Base-by-base conservation (phyloP, 1,140 invertebrate genomes). In the Microvelia longipes region DNA sequence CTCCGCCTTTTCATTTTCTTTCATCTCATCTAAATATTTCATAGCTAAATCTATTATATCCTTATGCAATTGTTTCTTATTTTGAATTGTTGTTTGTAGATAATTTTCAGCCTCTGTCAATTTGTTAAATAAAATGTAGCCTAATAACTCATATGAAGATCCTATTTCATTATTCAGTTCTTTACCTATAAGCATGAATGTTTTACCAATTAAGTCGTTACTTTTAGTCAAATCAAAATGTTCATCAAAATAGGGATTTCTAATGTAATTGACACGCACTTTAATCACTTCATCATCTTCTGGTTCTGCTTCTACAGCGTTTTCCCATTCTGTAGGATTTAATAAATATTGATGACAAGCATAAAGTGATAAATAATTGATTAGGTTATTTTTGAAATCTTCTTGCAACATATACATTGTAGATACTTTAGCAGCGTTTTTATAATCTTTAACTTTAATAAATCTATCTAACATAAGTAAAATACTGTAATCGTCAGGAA, bases 401-500 rank as follows among this genome's bases (percentile, higher is more conserved):
- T 98, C 95, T 81, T 98, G 93, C 28, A 95, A 78, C 89, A 95
- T 94, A 67, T 93, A 81, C 68, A 92, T 80, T 73, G 83, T 83
- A 11, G 91, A 90, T 25, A 94, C 80, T 77, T 86, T 86, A 0
- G 90, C 87, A 13, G 93, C 94, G 72, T 85, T 85, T 75, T 79
- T 78, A 78, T 81, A 88, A 76, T 94, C 83, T 67, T 87, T 79
- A 2, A 82, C 79, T 75, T 88, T 86, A 25, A 96, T 78, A 73
- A 93, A 88, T 30, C 83, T 80, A 75, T 96, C 87, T 81, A 98
- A 84, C n/a, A 95, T 78, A 19, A 96, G 80, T 80, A 93, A 94
- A 62, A 86, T 87, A 61, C 84, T 81, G 74, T 88, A 88, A 69
- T 87, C 79, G 80, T 98, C 92, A 19, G 92, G 83, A 77, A 97